Percentiles rank a stretch among this genome's conserved stretches.
Conservation (phyloP, 1,140 invertebrate species). For the Anthonomus grandis region DNA sequence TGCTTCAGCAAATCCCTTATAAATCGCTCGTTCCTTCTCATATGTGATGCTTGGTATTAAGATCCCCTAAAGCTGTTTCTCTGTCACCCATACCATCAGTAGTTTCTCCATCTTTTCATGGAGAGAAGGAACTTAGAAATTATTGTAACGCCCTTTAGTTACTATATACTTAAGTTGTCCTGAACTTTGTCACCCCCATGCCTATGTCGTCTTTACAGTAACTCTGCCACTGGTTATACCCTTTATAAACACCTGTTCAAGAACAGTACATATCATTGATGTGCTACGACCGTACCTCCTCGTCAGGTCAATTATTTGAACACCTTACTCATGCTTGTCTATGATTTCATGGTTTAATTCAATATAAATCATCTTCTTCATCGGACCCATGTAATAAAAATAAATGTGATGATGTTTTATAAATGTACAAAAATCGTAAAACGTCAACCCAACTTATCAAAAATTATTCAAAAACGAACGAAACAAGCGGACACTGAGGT, state of each 20-base stretch:
- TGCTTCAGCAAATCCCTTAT: constrained; percentile 31
- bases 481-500: too few relatives aligned
- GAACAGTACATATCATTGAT: constrained; percentile 30
- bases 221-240: too few relatives aligned
- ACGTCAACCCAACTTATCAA: too few relatives aligned
- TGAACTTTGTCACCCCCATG: too few relatives aligned
- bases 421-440: too few relatives aligned
- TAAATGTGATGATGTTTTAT: too few relatives aligned
- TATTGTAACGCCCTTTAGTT: constrained; percentile 30
- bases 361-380: constrained; percentile 12
- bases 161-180: too few relatives aligned
- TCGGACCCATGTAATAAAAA: too few relatives aligned
- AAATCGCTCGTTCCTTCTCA: constrained; percentile 30
- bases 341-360: constrained; percentile 32
- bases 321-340: constrained; percentile 31
- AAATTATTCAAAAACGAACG: too few relatives aligned
- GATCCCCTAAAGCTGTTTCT: constrained; percentile 28
- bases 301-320: constrained; percentile 31
- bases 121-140: too few relatives aligned
- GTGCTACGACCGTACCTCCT: constrained; percentile 24
- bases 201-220: too few relatives aligned
- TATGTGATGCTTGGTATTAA: constrained; percentile 29
- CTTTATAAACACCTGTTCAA: constrained; percentile 28
- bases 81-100: constrained; percentile 28
- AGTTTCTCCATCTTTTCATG: constrained; percentile 31